These are phyloP conservation scores for Sceliomorpha sp. DNA, from an alignment of 2,888 invertebrate genomes.

Conservation along the genomic window DNA sequence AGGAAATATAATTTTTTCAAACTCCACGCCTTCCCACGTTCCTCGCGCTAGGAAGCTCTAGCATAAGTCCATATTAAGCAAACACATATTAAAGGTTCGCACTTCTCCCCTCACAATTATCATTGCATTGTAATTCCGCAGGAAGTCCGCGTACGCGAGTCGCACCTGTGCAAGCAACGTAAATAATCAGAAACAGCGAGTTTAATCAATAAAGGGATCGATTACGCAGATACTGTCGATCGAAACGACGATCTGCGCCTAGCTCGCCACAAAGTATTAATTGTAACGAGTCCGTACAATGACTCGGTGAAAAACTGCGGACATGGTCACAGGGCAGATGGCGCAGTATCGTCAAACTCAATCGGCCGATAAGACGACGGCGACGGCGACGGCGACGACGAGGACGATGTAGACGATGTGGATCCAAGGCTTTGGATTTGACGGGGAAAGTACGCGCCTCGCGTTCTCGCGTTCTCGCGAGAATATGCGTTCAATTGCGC, in stretches of 20 bases:
- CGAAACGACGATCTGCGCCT: slow-evolving; percentile 19
- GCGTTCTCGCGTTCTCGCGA: slow-evolving; percentile 26
- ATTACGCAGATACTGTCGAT: slow-evolving; percentile 32
- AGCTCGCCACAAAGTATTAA: slow-evolving; percentile 39
- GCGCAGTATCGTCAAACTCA: slow-evolving; percentile 5
- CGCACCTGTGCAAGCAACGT: slow-evolving; percentile 49
- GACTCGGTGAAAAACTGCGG: slow-evolving; percentile 17
- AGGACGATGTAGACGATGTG: no score
- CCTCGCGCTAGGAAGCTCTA: no score
- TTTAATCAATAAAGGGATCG: slow-evolving; percentile 41
- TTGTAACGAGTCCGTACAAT: slow-evolving; percentile 30
- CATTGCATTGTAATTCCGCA: not conserved
- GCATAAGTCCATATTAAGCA: no score
- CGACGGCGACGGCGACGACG: no score
- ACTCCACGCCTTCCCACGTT: no score
- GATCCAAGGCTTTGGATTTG: no score
- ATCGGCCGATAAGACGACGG: slow-evolving; percentile 10
- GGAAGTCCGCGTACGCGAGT: not conserved
- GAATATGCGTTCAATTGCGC: slow-evolving; percentile 45
- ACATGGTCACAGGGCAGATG: slow-evolving; percentile 27
- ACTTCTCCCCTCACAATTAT: no score
- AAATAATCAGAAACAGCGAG: slow-evolving; percentile 12
- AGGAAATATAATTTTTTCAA: no score
- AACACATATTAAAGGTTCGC: no score
- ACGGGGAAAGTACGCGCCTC: no score